Evolutionary conservation across 1,140 invertebrate genomes (phyloP).

Genomic region (Cyclina sinensis): DNA sequence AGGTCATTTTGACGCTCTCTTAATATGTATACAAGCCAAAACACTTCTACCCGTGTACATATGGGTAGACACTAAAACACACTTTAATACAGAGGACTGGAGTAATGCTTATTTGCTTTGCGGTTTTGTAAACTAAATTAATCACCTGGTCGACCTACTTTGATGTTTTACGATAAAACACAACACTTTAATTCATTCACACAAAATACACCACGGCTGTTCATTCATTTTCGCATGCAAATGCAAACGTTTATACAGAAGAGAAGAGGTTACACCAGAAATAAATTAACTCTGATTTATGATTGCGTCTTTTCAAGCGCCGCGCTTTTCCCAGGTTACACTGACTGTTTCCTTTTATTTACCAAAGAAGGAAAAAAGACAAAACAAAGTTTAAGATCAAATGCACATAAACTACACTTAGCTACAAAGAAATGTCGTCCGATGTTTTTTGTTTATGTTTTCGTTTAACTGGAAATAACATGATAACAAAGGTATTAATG

Average conservation of each 20-base stretch:
- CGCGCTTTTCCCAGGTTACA: background rate
- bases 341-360: background rate
- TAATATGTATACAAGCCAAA: conserved; percentile 8
- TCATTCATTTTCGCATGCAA: conserved; percentile 11
- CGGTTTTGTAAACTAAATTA: conserved; percentile 27
- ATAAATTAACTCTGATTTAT: background rate
- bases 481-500: too few species aligned
- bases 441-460: background rate
- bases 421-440: background rate
- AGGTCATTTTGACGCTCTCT: background rate
- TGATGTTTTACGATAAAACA: conserved; percentile 39
- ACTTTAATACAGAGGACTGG: background rate
- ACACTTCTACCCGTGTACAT: background rate
- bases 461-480: too few species aligned
- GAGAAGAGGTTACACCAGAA: background rate
- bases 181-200: conserved; percentile 24
- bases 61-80: conserved; percentile 29
- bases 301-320: background rate
- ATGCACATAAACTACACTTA: background rate
- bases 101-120: conserved; percentile 40
- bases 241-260: background rate
- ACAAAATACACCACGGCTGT: background rate
- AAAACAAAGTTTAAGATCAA: background rate
- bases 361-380: background rate
- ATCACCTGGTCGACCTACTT: conserved; percentile 33